phyloP scores from a whole-genome alignment of 2,113 vertebrate genomes.

The Paralichthys olivaceus region DNA sequence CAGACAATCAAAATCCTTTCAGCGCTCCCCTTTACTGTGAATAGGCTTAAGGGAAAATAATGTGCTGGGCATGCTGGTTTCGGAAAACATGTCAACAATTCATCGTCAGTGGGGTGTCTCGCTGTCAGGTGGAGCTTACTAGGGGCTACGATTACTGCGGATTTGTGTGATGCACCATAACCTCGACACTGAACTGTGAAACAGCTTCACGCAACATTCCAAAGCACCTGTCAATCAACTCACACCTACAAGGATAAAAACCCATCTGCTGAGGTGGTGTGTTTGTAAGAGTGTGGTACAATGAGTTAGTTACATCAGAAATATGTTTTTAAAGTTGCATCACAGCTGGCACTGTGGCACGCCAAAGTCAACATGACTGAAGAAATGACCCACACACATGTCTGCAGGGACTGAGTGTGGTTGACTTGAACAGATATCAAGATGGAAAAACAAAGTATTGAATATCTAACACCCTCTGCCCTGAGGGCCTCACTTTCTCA shows the following conservation, averaged over 20 bases:
- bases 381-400: conserved; percentile 54
- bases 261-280: conserved; percentile 58
- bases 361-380: conserved; percentile 45
- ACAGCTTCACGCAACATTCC: conserved; percentile 78
- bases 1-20: conserved; percentile 83
- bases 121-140: conserved; percentile 80
- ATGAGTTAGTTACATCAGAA: conserved; percentile 54
- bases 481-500: conserved; percentile 43
- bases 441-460: conserved; percentile 29
- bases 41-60: conserved; percentile 79
- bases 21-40: conserved; percentile 71
- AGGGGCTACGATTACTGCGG: conserved; percentile 77
- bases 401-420: conserved; percentile 21
- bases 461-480: conserved; percentile 31
- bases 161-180: conserved; percentile 80
- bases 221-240: conserved; percentile 78
- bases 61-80: conserved; percentile 70
- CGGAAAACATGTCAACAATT: conserved; percentile 80
- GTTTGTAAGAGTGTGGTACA: conserved; percentile 51
- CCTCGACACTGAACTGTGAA: conserved; percentile 79
- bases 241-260: conserved; percentile 74
- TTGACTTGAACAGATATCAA: conserved; percentile 32
- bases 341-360: conserved; percentile 20
- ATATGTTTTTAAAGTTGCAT: conserved; percentile 47
- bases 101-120: conserved; percentile 61